Evolutionary conservation across 2,888 invertebrate genomes (phyloP).

Genomic region (Iselma pallidipennis): DNA sequence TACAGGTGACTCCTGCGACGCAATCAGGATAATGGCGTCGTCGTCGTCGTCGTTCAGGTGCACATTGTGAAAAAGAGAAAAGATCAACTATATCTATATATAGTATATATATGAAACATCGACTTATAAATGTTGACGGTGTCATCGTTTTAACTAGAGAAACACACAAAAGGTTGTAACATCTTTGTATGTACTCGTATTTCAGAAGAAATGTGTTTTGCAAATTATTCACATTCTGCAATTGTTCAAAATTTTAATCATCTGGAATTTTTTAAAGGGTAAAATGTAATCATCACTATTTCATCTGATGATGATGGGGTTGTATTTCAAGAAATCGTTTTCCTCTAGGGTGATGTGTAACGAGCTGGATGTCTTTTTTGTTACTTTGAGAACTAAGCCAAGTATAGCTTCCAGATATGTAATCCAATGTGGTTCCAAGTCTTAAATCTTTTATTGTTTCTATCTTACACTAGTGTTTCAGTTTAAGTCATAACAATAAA

Average conservation of each 20-base stretch:
- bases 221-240: too few species aligned
- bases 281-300: too few species aligned
- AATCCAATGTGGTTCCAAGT: too few species aligned
- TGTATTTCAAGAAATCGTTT: too few species aligned
- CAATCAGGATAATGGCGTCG: slow-evolving; percentile 46
- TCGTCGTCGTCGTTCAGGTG: slow-evolving; percentile 29
- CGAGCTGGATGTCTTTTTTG: too few species aligned
- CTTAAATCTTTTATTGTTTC: neutral
- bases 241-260: too few species aligned
- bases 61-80: slow-evolving; percentile 11
- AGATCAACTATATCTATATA: neutral
- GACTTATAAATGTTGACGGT: neutral
- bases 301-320: too few species aligned
- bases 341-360: too few species aligned
- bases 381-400: neutral
- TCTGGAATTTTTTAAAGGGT: too few species aligned
- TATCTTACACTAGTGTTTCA: neutral
- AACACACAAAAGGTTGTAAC: neutral
- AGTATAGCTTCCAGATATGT: neutral
- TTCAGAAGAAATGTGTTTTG: too few species aligned
- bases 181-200: too few species aligned
- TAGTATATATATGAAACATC: neutral
- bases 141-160: neutral
- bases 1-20: slow-evolving; percentile 47
- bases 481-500: neutral